Conservation (phyloP, 1,140 invertebrate species). For the Conus betulinus region DNA sequence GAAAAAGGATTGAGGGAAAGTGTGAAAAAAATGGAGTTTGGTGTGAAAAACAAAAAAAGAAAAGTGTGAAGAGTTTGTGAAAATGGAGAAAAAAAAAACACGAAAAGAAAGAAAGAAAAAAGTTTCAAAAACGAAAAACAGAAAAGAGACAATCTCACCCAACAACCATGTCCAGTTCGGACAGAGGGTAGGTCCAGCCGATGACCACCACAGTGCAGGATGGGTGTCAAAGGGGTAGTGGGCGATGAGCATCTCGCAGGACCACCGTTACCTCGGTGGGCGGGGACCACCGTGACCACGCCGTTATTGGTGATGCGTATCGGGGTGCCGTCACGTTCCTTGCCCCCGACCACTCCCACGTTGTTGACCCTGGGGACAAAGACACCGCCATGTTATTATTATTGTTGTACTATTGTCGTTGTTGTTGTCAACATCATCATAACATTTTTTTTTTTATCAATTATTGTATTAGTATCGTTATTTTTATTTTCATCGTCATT, state of each 20-base stretch:
- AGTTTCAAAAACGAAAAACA: background rate
- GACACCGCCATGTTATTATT: no score
- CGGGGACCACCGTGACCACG: background rate
- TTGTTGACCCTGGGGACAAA: background rate
- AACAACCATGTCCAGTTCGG: background rate
- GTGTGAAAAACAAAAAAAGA: no score
- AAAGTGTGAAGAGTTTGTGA: no score
- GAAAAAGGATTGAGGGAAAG: background rate
- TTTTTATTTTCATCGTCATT: no score
- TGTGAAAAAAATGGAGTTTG: background rate
- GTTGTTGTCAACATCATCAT: no score
- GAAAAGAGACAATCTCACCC: background rate
- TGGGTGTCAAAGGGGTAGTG: constrained; percentile 20
- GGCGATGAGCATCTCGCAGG: constrained; percentile 4
- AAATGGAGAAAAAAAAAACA: background rate
- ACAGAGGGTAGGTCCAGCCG: background rate
- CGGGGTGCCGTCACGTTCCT: background rate
- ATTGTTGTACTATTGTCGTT: no score
- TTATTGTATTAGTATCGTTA: no score
- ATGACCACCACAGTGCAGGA: background rate
- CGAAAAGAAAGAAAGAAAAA: background rate
- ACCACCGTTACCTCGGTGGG: background rate
- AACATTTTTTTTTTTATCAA: no score
- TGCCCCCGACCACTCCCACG: constrained; percentile 5
- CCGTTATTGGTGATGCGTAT: background rate